Conservation (phyloP, 2,113 vertebrate species). For the Tachysurus vachellii region DNA sequence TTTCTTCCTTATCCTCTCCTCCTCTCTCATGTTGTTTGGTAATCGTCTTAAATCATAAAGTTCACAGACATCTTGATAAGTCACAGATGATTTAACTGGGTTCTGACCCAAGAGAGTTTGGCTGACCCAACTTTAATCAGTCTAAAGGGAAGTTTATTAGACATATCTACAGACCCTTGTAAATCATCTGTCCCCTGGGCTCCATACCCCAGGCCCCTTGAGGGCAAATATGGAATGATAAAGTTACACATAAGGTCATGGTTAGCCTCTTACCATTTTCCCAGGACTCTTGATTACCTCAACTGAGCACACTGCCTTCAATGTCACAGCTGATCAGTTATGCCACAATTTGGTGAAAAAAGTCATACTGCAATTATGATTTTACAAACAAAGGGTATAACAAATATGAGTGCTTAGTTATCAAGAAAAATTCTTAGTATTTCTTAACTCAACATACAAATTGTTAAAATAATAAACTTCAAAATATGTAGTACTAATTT, state of each 20-base stretch:
- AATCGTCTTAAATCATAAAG: constrained; percentile 8
- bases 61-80: neutral
- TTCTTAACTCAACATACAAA: no score
- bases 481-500: no score
- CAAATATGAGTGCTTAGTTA: no score
- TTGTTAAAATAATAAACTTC: no score
- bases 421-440: no score
- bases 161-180: constrained; percentile 43
- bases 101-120: constrained; percentile 35
- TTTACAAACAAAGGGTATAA: no score
- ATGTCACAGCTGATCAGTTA: neutral
- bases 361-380: no score
- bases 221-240: constrained; percentile 26
- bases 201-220: constrained; percentile 46
- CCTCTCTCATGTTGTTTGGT: neutral
- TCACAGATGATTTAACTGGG: constrained; percentile 44
- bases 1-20: constrained; percentile 10
- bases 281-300: constrained; percentile 40
- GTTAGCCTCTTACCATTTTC: constrained; percentile 31
- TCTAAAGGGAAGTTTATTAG: neutral
- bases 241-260: constrained; percentile 12
- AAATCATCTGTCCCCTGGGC: constrained; percentile 54
- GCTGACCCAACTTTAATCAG: constrained; percentile 31
- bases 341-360: no score
- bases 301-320: neutral